These are phyloP conservation scores for Triops cancriformis DNA, from an alignment of 1,140 invertebrate species.

Conservation along the genomic window DNA sequence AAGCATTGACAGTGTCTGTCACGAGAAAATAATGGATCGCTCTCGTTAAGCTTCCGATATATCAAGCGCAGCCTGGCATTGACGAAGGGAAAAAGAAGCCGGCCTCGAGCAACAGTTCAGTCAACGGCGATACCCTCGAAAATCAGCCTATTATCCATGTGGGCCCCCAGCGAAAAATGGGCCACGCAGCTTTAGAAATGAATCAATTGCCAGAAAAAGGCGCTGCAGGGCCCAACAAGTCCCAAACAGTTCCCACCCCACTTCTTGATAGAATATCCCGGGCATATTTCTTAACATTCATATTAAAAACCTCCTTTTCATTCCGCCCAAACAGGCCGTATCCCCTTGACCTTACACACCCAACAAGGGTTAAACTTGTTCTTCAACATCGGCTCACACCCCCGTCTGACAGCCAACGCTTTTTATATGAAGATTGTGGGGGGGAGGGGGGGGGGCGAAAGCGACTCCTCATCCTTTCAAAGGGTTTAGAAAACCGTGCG, in stretches of 20 bases:
- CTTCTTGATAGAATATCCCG: background rate
- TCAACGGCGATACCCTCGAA: background rate
- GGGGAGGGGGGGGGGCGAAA: background rate
- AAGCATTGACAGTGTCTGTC: background rate
- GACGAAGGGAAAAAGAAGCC: background rate
- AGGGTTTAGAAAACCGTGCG: background rate
- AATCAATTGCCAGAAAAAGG: background rate
- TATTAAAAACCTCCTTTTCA: background rate
- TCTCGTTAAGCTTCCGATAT: background rate
- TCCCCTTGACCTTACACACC: conserved; percentile 1
- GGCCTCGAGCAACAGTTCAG: background rate
- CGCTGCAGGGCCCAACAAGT: background rate
- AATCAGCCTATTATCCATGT: background rate
- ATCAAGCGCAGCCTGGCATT: background rate
- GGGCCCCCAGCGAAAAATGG: background rate
- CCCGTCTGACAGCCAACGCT: background rate
- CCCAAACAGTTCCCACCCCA: background rate
- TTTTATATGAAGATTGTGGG: background rate
- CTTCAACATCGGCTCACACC: conserved; percentile 1
- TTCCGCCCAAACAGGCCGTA: background rate
- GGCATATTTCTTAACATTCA: background rate
- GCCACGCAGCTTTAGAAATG: background rate
- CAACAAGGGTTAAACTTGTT: conserved; percentile 1
- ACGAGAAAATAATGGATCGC: background rate
- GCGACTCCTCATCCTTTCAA: background rate